Conservation (phyloP, 2,797 vertebrate genomes). For the Gymnopithys bicolor region DNA sequence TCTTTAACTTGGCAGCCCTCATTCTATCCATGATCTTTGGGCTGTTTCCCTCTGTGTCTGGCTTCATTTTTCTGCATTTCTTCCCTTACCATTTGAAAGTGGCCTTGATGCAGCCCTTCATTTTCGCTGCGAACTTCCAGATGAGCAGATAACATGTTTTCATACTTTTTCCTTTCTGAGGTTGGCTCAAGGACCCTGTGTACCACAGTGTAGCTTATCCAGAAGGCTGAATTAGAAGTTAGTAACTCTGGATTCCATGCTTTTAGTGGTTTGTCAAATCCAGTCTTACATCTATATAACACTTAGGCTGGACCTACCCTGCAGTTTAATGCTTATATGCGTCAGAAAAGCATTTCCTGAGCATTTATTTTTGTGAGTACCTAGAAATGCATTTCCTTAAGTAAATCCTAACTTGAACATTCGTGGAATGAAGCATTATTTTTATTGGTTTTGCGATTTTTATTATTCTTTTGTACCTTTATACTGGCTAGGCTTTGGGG, state of each 20-base stretch:
- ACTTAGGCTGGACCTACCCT: neutral
- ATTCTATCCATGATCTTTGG: neutral
- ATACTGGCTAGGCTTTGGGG: neutral
- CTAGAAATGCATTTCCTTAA: neutral
- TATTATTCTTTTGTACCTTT: neutral
- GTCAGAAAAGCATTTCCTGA: neutral
- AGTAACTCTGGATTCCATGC: neutral
- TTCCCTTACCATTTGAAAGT: neutral
- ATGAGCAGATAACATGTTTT: neutral
- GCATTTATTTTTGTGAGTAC: neutral
- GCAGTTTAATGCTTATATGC: neutral
- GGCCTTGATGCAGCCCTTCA: neutral
- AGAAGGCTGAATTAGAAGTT: neutral
- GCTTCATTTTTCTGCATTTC: neutral
- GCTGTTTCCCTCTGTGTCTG: neutral
- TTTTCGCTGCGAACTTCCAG: neutral
- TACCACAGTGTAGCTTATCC: neutral
- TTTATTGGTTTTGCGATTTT: neutral
- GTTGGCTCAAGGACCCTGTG: neutral
- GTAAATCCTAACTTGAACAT: neutral
- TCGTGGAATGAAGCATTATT: rapidly evolving
- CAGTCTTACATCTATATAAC: neutral
- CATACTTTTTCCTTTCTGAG: neutral
- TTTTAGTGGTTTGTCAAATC: neutral
- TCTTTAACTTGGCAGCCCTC: neutral